Base-by-base conservation (phyloP, 2,797 vertebrate genomes). In the Melanitta fusca region DNA sequence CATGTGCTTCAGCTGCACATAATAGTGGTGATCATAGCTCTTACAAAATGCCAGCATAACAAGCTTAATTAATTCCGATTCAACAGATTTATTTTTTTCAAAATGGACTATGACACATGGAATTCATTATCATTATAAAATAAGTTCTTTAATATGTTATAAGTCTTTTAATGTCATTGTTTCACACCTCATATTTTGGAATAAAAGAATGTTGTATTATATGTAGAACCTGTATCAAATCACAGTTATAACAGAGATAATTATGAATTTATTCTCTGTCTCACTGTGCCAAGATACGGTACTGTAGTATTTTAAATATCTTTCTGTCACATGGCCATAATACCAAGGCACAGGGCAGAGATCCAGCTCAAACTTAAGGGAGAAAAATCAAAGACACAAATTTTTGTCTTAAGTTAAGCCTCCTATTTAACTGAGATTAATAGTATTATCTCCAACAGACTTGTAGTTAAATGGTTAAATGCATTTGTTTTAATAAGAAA, bases 51-150 rank as follows among this genome's bases (percentile, higher is more conserved):
- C 0, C 0, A 75, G 7, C 62, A 12, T 68, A 64, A 61, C 41
- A 87, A 49, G 27, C 4, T 21, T 66, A 60, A 9, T 66, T 53
- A 39, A 15, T 80, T 73, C 36, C 25, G 3, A 70, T 85, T 81
- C 36, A 51, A 61, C 18, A 68, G 27, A 11, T 27, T 53, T 32
- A 24, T 24, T 32, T 70, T 28, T 69, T 45, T 20, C 12, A 34
- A 79, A 75, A 11, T 7, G 89, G 20, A 38, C 32, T 41, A 30
- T 64, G 56, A 47, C n/a, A 89, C 41, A n/a, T 84, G 49, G 17
- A 32, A 56, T 43, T 72, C 78, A 65, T 91, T 95, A 79, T 25
- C 25, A 54, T 94, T 85, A 89, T 80, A 91, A 95, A 96, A 66
- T 47, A 79, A 93, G 4, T 34, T 54, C 15, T 56, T 82, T 56